Percentiles rank a stretch among this genome's conserved stretches.
These are phyloP conservation scores for Odobenus rosmarus DNA, from an alignment of 2,113 vertebrate genomes.

Conservation along the genomic window DNA sequence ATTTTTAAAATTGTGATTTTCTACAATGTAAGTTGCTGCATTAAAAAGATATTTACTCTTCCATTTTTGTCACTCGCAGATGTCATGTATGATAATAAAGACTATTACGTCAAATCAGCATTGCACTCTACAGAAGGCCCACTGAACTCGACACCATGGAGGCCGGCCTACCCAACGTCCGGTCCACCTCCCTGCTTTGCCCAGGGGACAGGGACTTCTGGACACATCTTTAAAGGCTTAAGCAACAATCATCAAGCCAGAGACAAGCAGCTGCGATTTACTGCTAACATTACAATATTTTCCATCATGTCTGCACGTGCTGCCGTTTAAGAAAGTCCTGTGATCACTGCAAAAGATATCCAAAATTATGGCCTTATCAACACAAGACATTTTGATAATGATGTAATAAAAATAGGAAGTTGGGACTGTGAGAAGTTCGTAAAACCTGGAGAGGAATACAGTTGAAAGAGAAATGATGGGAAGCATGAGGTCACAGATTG, in stretches of 20 bases:
- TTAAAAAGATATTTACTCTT: conserved; percentile 47
- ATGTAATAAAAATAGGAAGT: neutral
- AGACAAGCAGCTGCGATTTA: neutral
- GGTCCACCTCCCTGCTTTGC: accelerated
- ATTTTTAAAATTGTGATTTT: conserved; percentile 47
- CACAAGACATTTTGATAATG: neutral
- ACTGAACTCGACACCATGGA: accelerated
- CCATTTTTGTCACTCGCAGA: conserved; percentile 44
- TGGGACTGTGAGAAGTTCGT: neutral
- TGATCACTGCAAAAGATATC: neutral
- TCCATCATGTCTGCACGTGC: neutral
- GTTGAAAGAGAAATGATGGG: neutral
- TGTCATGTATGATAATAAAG: conserved; percentile 40
- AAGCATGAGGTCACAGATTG: accelerated
- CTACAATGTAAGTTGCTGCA: neutral
- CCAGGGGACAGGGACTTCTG: neutral
- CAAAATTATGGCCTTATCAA: neutral
- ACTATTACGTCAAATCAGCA: neutral
- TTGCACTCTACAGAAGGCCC: neutral
- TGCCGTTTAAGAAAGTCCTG: neutral
- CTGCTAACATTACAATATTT: neutral
- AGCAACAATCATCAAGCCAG: neutral
- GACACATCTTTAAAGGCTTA: neutral
- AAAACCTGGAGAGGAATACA: neutral
- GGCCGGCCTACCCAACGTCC: accelerated